A percentile compares a stretch with the other conserved stretches of the same genome.
These are phyloP conservation scores for Aptenodytes patagonicus DNA, from an alignment of 2,113 vertebrate genomes.

Conservation along the genomic window DNA sequence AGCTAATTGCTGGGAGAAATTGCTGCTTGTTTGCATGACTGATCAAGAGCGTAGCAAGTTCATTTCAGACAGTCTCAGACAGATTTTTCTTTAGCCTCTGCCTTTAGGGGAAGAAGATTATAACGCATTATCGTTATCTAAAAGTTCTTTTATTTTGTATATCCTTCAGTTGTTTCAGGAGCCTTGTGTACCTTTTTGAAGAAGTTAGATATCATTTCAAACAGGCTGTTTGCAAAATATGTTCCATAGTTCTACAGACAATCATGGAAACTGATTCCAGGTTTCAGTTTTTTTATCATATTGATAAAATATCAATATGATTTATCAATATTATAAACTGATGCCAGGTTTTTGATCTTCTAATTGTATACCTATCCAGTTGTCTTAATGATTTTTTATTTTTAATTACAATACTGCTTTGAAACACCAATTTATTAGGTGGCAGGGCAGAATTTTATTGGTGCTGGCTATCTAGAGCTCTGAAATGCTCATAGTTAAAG, in stretches of 20 bases:
- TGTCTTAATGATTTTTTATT: fast-evolving
- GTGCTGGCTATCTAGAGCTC: not conserved
- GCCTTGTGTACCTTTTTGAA: not conserved
- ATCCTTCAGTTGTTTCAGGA: conserved; percentile 49
- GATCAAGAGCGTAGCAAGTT: conserved; percentile 81
- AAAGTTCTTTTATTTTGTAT: conserved; percentile 54
- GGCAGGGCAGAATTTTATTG: not conserved
- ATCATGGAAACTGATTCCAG: not conserved
- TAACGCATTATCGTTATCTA: conserved; percentile 71
- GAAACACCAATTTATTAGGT: not conserved
- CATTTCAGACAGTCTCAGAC: conserved; percentile 81
- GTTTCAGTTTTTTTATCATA: not conserved
- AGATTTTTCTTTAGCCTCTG: conserved; percentile 81
- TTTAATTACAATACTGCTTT: not conserved
- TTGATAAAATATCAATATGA: too few species aligned
- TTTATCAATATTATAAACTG: too few species aligned
- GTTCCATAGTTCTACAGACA: not conserved
- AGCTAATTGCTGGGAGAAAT: conserved; percentile 83
- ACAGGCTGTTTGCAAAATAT: not conserved
- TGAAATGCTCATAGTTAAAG: not conserved
- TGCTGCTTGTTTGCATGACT: conserved; percentile 81
- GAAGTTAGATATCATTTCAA: not conserved
- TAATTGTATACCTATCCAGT: not conserved
- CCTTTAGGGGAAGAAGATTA: conserved; percentile 78
- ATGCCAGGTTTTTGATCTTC: not conserved